phyloP scores from a whole-genome alignment of 1,140 invertebrate species.

The Globodera ellingtonae region DNA sequence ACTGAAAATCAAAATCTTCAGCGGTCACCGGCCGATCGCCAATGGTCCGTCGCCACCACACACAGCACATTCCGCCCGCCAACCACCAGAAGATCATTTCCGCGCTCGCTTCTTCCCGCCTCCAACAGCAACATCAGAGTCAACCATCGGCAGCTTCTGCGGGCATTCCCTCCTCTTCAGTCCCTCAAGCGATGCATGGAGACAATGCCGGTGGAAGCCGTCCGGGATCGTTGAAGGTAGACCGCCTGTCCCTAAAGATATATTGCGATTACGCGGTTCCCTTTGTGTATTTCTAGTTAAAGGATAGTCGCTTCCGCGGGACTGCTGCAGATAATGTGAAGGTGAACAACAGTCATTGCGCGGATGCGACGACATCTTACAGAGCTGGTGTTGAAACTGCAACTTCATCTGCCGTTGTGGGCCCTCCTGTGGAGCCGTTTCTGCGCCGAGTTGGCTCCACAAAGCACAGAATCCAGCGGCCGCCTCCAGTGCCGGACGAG shows the following conservation, averaged over 20 bases:
- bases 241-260: background rate
- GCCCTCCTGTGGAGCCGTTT: constrained; percentile 36
- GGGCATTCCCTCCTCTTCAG: constrained; percentile 13
- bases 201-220: background rate
- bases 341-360: background rate
- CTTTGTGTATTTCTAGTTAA: background rate
- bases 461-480: constrained; percentile 21
- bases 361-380: background rate
- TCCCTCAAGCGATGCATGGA: constrained; percentile 1
- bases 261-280: too few species aligned
- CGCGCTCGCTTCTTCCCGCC: constrained; percentile 11
- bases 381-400: background rate
- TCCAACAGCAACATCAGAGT: constrained; percentile 13
- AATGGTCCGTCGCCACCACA: constrained; percentile 47
- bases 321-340: background rate
- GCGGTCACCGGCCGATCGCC: constrained; percentile 48
- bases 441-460: constrained; percentile 31
- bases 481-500: constrained; percentile 44
- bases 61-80: constrained; percentile 29
- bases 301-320: background rate
- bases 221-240: background rate
- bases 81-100: constrained; percentile 6
- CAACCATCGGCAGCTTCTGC: background rate
- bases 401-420: constrained; percentile 1
- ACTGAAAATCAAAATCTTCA: constrained; percentile 28